Conservation (phyloP, 2,888 invertebrate species). For the Apodemia mormo region DNA sequence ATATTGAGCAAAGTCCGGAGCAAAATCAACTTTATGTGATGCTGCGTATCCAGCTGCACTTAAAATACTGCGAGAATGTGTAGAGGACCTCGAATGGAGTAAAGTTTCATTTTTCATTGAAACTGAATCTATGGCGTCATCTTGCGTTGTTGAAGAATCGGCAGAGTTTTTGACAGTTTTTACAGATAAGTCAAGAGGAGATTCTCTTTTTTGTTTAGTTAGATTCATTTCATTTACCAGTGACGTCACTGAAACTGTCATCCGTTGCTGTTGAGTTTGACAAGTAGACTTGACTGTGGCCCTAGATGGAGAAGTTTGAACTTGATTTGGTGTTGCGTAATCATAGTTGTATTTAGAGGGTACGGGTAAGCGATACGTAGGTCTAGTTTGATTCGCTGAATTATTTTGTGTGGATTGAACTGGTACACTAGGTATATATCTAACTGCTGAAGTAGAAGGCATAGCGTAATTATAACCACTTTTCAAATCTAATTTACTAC, state of each 20-base stretch:
- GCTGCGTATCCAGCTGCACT: conserved; percentile 52
- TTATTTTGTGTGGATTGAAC: conserved; percentile 59
- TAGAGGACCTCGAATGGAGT: conserved; percentile 57
- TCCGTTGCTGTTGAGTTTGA: conserved; percentile 67
- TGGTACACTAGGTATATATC: conserved; percentile 53
- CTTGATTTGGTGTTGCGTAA: conserved; percentile 54
- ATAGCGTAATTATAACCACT: conserved; percentile 59
- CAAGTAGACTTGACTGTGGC: conserved; percentile 62
- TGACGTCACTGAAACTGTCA: conserved; percentile 76
- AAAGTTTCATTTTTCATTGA: conserved; percentile 61
- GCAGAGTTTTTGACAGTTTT: conserved; percentile 94
- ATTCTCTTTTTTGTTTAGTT: conserved; percentile 84
- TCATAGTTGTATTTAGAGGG: conserved; percentile 64
- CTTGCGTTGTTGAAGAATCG: conserved; percentile 92
- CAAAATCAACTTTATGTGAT: conserved; percentile 90
- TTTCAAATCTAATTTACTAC: conserved; percentile 55
- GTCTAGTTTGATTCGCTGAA: conserved; percentile 50
- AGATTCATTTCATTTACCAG: conserved; percentile 75
- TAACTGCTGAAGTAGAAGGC: conserved; percentile 65
- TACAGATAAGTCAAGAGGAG: conserved; percentile 93
- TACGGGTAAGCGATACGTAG: conserved; percentile 54
- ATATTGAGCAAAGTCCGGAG: conserved; percentile 86
- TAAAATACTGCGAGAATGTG: conserved; percentile 50
- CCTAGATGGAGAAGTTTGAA: conserved; percentile 65
- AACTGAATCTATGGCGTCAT: conserved; percentile 79